phyloP scores from a whole-genome alignment of 2,888 invertebrate genomes.

The Formica aserva region DNA sequence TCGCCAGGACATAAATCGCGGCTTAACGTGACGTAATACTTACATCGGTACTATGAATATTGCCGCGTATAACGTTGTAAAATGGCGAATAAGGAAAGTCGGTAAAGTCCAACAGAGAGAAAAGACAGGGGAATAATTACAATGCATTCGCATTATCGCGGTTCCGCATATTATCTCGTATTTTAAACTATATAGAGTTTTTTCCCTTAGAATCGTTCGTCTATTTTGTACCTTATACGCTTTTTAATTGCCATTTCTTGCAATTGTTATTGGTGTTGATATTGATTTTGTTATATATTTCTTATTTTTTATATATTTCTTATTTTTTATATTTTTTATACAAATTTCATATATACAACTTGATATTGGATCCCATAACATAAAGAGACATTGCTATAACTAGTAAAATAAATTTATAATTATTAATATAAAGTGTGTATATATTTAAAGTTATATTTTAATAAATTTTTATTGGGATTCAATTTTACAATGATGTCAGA shows the following conservation, averaged over 20 bases:
- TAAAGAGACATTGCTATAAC: not conserved
- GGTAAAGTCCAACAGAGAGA: slow-evolving; percentile 42
- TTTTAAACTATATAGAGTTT: not conserved
- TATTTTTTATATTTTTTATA: not conserved
- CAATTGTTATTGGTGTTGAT: not conserved
- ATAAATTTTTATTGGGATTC: not conserved
- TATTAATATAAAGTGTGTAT: not conserved
- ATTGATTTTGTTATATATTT: not conserved
- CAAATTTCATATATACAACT: not conserved
- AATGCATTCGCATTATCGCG: slow-evolving; percentile 20
- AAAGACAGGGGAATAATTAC: slow-evolving; percentile 47
- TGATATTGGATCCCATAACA: not conserved
- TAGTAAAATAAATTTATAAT: slow-evolving; percentile 4
- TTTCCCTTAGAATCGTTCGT: not conserved
- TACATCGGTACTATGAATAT: slow-evolving; percentile 45
- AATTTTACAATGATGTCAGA: not conserved
- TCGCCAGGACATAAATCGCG: slow-evolving; percentile 58
- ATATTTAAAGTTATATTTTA: not conserved
- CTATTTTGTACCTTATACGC: not conserved
- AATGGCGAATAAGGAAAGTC: slow-evolving; percentile 59
- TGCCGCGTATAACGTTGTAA: slow-evolving; percentile 56
- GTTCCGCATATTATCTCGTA: slow-evolving; percentile 5
- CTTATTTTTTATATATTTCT: not conserved
- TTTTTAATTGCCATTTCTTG: not conserved
- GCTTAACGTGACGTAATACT: slow-evolving; percentile 61